phyloP scores from a whole-genome alignment of 2,113 vertebrate genomes.

The Catagonus wagneri region DNA sequence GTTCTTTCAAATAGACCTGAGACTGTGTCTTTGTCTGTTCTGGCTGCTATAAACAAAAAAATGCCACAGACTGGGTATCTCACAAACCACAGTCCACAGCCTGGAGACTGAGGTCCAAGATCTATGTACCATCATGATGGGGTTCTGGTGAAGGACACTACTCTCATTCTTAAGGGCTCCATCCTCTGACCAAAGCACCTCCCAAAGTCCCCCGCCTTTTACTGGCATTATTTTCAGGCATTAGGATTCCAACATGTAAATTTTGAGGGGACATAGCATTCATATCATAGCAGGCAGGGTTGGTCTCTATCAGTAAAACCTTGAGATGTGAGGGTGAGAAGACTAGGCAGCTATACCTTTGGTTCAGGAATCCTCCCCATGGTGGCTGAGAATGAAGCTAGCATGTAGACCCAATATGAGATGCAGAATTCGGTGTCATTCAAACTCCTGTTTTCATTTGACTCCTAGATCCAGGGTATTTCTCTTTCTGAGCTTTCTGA shows the following conservation, averaged over 20 bases:
- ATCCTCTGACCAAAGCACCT: not conserved
- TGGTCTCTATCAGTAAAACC: not conserved
- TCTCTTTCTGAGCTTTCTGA: too few species aligned
- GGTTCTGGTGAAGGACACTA: not conserved
- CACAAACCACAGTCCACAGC: too few species aligned
- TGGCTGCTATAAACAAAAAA: not conserved
- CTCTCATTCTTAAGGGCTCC: not conserved
- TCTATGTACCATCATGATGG: not conserved
- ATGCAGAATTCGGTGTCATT: not conserved
- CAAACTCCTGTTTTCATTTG: not conserved
- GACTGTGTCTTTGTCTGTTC: not conserved
- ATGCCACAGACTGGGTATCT: not conserved
- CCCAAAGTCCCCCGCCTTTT: accelerated
- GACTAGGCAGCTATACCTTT: not conserved
- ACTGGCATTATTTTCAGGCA: not conserved
- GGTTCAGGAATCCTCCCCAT: not conserved
- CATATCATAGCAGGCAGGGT: not conserved
- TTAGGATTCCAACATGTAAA: not conserved
- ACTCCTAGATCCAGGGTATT: not conserved
- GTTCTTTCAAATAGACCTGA: not conserved
- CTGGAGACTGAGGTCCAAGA: not conserved
- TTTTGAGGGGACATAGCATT: not conserved
- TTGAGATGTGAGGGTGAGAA: not conserved
- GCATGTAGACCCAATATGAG: too few species aligned
- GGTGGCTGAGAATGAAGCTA: not conserved